Percentiles rank a stretch among this genome's conserved stretches.
Evolutionary conservation across 2,888 invertebrate species (phyloP).

Genomic region (Leistus spinibarbis): DNA sequence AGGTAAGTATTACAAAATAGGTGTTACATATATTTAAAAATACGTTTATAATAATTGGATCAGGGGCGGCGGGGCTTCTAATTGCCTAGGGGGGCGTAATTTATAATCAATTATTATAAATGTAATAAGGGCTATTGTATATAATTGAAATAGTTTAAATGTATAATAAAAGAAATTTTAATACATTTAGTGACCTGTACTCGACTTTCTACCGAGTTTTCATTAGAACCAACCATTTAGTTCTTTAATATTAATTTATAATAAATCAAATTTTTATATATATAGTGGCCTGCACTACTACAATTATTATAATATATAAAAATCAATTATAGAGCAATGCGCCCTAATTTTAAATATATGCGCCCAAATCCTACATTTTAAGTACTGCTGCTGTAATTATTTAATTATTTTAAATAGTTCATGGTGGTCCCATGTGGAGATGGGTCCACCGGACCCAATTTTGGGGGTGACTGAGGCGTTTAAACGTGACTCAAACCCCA

Average conservation of each 20-base stretch:
- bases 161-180: too few relatives aligned
- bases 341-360: not conserved
- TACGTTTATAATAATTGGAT: not conserved
- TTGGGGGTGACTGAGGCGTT: constrained; percentile 97
- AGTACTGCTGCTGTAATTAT: not conserved
- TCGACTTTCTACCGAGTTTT: too few relatives aligned
- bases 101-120: not conserved
- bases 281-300: too few relatives aligned
- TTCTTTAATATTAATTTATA: too few relatives aligned
- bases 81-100: not conserved
- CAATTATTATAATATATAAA: too few relatives aligned
- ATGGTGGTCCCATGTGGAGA: constrained; percentile 87
- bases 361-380: not conserved
- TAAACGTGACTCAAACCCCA: constrained; percentile 86
- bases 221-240: too few relatives aligned
- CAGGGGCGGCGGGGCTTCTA: not conserved
- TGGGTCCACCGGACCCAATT: constrained; percentile 99
- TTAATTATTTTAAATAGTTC: constrained; percentile 62
- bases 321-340: too few relatives aligned
- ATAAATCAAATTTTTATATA: too few relatives aligned
- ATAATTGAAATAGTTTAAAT: too few relatives aligned
- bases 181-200: too few relatives aligned
- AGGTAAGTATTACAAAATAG: constrained; percentile 40
- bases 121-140: too few relatives aligned
- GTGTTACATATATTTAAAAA: not conserved